Percentiles rank a stretch among this genome's conserved stretches.
These are phyloP conservation scores for Agrilus cyanescens DNA, from an alignment of 2,888 invertebrate genomes.

Conservation along the genomic window DNA sequence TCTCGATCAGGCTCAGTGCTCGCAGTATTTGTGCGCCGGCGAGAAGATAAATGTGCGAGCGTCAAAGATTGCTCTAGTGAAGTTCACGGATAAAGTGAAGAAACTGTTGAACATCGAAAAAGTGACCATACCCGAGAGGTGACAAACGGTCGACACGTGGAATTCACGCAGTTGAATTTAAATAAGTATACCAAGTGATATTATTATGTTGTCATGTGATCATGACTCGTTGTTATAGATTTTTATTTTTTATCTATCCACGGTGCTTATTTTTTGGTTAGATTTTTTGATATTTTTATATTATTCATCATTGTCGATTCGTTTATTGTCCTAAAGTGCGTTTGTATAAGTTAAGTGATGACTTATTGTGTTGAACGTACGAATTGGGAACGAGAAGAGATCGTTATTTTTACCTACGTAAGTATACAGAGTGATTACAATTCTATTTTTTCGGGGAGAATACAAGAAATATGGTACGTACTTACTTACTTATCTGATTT, in stretches of 20 bases:
- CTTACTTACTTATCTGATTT: too few relatives aligned
- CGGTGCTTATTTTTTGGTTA: too few relatives aligned
- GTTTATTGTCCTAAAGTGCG: too few relatives aligned
- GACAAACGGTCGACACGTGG: conserved; percentile 27
- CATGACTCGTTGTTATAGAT: conserved; percentile 6
- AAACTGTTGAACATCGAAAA: conserved; percentile 73
- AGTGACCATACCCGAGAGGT: conserved; percentile 48
- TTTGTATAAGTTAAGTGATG: too few relatives aligned
- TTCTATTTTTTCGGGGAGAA: too few relatives aligned
- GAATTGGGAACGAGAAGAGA: too few relatives aligned
- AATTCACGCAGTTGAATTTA: conserved; percentile 6
- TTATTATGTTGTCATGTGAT: conserved; percentile 11
- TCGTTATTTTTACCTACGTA: too few relatives aligned
- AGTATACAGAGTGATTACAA: too few relatives aligned
- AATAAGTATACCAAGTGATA: conserved; percentile 10
- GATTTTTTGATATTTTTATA: too few relatives aligned
- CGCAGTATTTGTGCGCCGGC: conserved; percentile 64
- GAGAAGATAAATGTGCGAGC: conserved; percentile 70
- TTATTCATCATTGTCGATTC: too few relatives aligned
- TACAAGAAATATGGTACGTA: too few relatives aligned
- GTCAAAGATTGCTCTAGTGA: conserved; percentile 69
- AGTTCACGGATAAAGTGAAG: conserved; percentile 73
- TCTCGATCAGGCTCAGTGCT: conserved; percentile 66
- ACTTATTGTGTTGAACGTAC: too few relatives aligned
- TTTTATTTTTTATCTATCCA: conserved; percentile 3